Evolutionary conservation across 2,797 vertebrate species (phyloP), one percentile per base, ranked within the genome.

Genomic region (Xenentodon cancila): DNA sequence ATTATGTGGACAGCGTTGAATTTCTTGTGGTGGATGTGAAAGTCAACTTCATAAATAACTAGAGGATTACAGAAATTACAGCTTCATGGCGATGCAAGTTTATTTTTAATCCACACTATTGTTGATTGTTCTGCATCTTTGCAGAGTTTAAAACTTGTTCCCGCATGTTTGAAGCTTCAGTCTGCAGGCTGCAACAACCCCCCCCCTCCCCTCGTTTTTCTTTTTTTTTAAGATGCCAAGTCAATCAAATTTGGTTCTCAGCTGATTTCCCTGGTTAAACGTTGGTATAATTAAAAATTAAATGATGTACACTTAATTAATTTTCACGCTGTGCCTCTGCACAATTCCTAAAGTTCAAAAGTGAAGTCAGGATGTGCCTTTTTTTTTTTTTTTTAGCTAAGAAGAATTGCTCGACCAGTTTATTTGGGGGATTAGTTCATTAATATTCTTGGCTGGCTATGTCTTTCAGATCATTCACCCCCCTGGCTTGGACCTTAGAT

Each of bases 11-110:
- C 84, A 50, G 72, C 59, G 32, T 53, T 49, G 66, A 81, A 84
- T 83, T 86, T 73, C 78, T 84, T 70, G 74, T 45, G 9, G 34
- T 58, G 54, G 74, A 84, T 87, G 73, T 84, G 73, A 86, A 79
- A 81, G 73, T 58, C 19, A 52, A 72, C 57, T 77, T 71, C 55
- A 46, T 65, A 78, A 87, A 81, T 75, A 85, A 85, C 18, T 44
- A 68, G 70, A 42, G 79, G 85, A 89, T 91, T 88, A 90, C 59
- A 49, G 75, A 65, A 68, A 68, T 80, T 83, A 83, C 73, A 63
- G 72, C 75, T 84, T 71, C 62, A 70, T 42, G 68, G 80, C 79
- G 64, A 79, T 64, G 53, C 61, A 32, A 75, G 74, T 85, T 80
- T 73, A 55, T 77, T 66, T 68, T 57, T 48, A 84, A 82, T 87